Base-by-base conservation (phyloP, 1,140 invertebrate species). In the Neoseiulus cucumeris region DNA sequence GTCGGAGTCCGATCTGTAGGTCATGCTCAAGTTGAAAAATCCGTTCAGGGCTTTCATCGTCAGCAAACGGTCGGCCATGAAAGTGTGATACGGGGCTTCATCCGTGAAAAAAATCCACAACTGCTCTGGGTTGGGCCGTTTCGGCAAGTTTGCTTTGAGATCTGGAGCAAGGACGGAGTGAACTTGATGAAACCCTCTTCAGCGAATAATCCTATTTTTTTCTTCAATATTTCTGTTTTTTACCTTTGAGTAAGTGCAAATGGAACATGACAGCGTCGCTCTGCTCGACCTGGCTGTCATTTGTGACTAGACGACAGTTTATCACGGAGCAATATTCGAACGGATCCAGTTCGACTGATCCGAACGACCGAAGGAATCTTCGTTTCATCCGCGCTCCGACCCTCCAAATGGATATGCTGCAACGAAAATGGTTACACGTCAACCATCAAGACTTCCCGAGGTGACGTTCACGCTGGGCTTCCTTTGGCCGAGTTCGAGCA, bases 21-120 rank as follows among this genome's bases (percentile, higher is more conserved):
- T 82, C 84, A 87, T 86, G 1, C 84, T 85, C 84, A 84, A 86
- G 72, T 87, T 86, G 70, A 87, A 86, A 30, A 70, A 47, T 0
- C 69, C 7, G 64, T 81, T 76, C 65, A 81, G 82, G 33, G 78
- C 70, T 2, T 70, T 71, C 33, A 82, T 67, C 20, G 71, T 72
- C 22, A 68, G 68, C 42, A 33, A 66, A 47, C 28, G 44, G 45
- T 65, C 0, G 78, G 80, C 29, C 80, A 68, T 7, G 77, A 75
- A 12, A 69, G 42, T 0, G 69, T 72, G 69, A 12, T 30, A 55
- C 0, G 70, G 69, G 39, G 68, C 66, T 64, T 72, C 71, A 39
- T 71, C 70, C 1, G 69, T 71, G 29, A 70, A 69, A 30, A 71
- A 71, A 20, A 72, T 66, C 70, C 71, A 72, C 20, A 64, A 41